Conservation (phyloP, 2,888 invertebrate genomes). For the Erebia aethiops region DNA sequence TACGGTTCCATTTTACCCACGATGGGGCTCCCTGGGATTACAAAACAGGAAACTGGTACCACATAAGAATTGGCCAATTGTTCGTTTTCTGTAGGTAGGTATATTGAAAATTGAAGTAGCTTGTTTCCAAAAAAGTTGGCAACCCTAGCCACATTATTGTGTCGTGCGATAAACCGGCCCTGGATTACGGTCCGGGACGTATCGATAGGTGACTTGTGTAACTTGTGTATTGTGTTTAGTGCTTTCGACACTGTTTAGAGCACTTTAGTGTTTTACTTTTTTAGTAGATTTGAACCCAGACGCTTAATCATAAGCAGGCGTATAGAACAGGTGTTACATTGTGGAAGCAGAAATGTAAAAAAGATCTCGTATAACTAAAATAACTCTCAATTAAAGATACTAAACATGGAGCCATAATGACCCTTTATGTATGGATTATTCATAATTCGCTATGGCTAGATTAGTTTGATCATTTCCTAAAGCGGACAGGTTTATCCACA, state of each 20-base stretch:
- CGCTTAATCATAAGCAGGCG: no score
- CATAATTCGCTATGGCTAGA: background rate
- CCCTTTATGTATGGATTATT: background rate
- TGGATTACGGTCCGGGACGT: slow-evolving; percentile 18
- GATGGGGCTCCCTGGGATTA: no score
- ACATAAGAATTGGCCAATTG: no score
- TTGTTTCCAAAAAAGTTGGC: no score
- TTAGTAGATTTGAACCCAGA: background rate
- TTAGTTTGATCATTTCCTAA: slow-evolving; percentile 1
- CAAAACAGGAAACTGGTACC: no score
- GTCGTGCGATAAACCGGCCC: slow-evolving; percentile 32
- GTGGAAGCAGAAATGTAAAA: no score
- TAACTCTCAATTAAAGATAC: background rate
- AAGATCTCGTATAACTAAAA: background rate
- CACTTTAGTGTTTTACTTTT: background rate
- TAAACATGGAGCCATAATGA: background rate
- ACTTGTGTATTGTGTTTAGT: slow-evolving; percentile 5
- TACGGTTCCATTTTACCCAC: no score
- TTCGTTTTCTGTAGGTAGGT: no score
- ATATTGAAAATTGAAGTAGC: no score
- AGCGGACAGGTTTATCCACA: background rate
- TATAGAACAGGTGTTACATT: no score
- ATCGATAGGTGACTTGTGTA: slow-evolving; percentile 34
- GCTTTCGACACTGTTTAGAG: background rate
- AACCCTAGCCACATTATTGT: slow-evolving; percentile 56